Evolutionary conservation across 1,140 invertebrate genomes (phyloP).

Genomic region (Acromyrmex heyeri): DNA sequence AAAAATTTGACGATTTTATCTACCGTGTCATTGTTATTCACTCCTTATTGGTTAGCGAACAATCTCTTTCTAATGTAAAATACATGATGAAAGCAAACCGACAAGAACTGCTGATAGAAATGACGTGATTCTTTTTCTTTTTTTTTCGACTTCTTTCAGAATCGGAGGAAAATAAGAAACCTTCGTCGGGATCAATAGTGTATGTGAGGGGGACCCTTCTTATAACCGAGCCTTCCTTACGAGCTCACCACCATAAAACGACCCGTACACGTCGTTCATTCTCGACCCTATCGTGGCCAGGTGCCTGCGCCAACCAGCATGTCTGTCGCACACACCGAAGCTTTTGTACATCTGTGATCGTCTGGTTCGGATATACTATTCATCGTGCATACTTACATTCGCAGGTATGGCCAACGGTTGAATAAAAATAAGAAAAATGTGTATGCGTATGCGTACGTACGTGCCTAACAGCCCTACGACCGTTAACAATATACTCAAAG

Average conservation of each 20-base stretch:
- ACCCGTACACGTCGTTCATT: conserved; percentile 11
- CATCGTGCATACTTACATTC: conserved; percentile 19
- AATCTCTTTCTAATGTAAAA: not conserved
- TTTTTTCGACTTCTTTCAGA: not conserved
- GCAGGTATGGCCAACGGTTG: conserved; percentile 53
- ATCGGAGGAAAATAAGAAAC: conserved; percentile 16
- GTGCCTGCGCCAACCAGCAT: conserved; percentile 27
- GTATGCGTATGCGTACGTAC: not conserved
- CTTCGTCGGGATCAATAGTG: conserved; percentile 30
- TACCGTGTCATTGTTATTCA: not conserved
- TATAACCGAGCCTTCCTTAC: conserved; percentile 15
- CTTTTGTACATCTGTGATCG: not conserved
- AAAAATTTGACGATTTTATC: too few relatives aligned
- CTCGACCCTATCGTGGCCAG: conserved; percentile 22
- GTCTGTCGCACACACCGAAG: not conserved
- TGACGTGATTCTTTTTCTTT: not conserved
- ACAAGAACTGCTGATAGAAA: not conserved
- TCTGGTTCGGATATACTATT: conserved; percentile 22
- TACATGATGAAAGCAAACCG: not conserved
- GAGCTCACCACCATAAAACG: conserved; percentile 41
- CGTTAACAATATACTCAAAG: conserved; percentile 3
- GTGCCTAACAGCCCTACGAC: not conserved
- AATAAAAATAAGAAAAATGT: conserved; percentile 67
- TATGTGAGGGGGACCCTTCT: not conserved
- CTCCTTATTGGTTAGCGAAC: not conserved